Percentiles rank a stretch among this genome's conserved stretches.
Conservation (phyloP, 2,888 invertebrate species). For the Harpalus rubripes region DNA sequence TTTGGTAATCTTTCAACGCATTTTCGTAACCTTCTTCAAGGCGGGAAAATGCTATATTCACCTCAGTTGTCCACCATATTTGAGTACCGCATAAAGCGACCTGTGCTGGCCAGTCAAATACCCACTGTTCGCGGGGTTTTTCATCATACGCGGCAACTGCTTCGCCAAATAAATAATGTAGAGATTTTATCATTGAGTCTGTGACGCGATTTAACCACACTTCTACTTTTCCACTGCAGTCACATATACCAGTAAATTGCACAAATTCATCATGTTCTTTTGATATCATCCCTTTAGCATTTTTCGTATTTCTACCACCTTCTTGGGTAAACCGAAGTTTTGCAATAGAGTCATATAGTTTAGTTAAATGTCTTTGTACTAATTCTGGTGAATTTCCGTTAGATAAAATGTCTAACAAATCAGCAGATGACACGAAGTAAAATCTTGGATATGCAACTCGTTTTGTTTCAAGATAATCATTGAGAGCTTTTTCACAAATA, state of each 20-base stretch:
- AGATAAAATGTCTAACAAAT: slow-evolving; percentile 89
- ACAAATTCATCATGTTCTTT: slow-evolving; percentile 90
- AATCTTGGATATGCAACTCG: slow-evolving; percentile 95
- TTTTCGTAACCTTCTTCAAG: slow-evolving; percentile 96
- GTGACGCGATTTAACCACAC: slow-evolving; percentile 93
- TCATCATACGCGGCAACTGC: slow-evolving; percentile 92
- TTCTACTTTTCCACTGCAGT: slow-evolving; percentile 95
- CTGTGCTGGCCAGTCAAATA: slow-evolving; percentile 95
- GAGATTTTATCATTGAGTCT: slow-evolving; percentile 89
- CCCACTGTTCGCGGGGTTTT: slow-evolving; percentile 93
- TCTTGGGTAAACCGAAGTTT: slow-evolving; percentile 85
- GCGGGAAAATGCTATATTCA: slow-evolving; percentile 92
- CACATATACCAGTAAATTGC: slow-evolving; percentile 86
- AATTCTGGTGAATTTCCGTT: slow-evolving; percentile 91
- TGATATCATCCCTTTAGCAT: slow-evolving; percentile 89
- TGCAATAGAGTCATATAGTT: slow-evolving; percentile 94
- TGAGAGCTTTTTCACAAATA: slow-evolving; percentile 96
- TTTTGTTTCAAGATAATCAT: slow-evolving; percentile 97
- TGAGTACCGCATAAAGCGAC: slow-evolving; percentile 93
- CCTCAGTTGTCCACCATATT: slow-evolving; percentile 98
- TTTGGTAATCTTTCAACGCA: slow-evolving; percentile 94
- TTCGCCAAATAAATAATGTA: slow-evolving; percentile 88
- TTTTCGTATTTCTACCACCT: slow-evolving; percentile 80
- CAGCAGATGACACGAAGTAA: slow-evolving; percentile 96
- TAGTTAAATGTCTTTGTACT: slow-evolving; percentile 91